These are phyloP conservation scores for Chrysaora quinquecirrha DNA, from an alignment of 30 jellyfish, hydroid and myxozoan genomes.

Conservation along the genomic window DNA sequence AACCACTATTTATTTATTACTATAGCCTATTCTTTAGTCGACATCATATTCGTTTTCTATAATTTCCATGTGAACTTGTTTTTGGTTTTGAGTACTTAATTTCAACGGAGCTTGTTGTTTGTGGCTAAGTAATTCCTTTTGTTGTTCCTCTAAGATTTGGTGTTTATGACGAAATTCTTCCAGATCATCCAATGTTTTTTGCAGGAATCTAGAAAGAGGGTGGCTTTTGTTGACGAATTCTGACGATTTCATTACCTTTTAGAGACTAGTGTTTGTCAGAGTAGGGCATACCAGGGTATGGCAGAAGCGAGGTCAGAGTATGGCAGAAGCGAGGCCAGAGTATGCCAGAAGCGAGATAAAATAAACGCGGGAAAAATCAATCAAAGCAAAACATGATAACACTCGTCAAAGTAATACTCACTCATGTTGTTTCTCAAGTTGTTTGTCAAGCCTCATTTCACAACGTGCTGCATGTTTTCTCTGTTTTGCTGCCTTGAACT, in stretches of 20 bases:
- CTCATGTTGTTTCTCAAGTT: conserved; percentile 80
- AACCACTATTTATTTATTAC: too few species aligned
- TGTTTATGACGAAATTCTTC: conserved; percentile 87
- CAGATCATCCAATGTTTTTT: conserved; percentile 72
- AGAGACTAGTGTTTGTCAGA: too few species aligned
- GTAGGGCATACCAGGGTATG: too few species aligned
- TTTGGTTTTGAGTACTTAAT: neutral
- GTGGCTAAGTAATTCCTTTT: conserved; percentile 61
- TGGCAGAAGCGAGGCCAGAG: too few species aligned
- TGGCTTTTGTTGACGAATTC: too few species aligned
- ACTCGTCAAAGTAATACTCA: too few species aligned
- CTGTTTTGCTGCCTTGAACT: conserved; percentile 84
- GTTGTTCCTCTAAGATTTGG: conserved; percentile 88
- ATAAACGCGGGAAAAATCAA: neutral
- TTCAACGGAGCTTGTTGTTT: conserved; percentile 43
- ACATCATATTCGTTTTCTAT: conserved; percentile 3
- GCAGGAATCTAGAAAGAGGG: conserved; percentile 61
- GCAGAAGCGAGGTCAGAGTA: too few species aligned
- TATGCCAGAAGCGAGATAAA: too few species aligned
- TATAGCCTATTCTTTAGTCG: neutral
- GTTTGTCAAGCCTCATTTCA: conserved; percentile 67
- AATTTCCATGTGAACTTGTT: conserved; percentile 9
- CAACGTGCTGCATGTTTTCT: conserved; percentile 94
- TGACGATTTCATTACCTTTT: too few species aligned
- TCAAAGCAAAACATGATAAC: too few species aligned